Percentiles rank a stretch among this genome's conserved stretches.
Evolutionary conservation across 2,113 vertebrate genomes (phyloP).

Genomic region (Aramus guarauna): DNA sequence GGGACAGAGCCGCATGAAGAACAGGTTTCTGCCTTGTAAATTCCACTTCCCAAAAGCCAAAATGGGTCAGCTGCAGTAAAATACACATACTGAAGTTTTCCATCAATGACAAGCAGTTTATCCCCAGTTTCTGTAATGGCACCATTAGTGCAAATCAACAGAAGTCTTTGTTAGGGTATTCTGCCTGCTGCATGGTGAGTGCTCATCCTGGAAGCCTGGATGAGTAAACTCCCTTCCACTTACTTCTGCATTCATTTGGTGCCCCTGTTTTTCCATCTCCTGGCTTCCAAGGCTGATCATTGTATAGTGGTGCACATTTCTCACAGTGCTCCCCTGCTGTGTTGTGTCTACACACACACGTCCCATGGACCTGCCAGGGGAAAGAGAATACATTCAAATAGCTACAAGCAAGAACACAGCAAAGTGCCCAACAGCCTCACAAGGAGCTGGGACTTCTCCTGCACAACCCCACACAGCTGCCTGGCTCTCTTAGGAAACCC

Average conservation of each 20-base stretch:
- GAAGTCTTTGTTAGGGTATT: background rate
- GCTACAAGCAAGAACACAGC: background rate
- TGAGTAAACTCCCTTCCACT: conserved; percentile 31
- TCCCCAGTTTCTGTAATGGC: background rate
- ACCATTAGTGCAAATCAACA: background rate
- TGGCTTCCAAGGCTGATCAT: conserved; percentile 84
- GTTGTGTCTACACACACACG: conserved; percentile 85
- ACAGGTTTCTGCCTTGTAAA: background rate
- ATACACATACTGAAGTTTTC: background rate
- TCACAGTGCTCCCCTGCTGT: conserved; percentile 87
- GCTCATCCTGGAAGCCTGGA: background rate
- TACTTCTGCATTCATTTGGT: conserved; percentile 86
- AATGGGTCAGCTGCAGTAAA: background rate
- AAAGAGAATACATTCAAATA: background rate
- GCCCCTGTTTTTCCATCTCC: conserved; percentile 85
- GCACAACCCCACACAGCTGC: background rate
- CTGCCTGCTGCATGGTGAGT: background rate
- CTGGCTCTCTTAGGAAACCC: background rate
- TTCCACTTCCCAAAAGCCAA: background rate
- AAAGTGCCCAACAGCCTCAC: background rate
- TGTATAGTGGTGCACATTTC: conserved; percentile 80
- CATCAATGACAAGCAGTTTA: background rate
- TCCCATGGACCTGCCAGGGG: conserved; percentile 75
- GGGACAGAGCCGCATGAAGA: background rate
- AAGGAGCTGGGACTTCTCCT: background rate